Conservation (phyloP, 2,113 vertebrate species). For the Seriola quinqueradiata region DNA sequence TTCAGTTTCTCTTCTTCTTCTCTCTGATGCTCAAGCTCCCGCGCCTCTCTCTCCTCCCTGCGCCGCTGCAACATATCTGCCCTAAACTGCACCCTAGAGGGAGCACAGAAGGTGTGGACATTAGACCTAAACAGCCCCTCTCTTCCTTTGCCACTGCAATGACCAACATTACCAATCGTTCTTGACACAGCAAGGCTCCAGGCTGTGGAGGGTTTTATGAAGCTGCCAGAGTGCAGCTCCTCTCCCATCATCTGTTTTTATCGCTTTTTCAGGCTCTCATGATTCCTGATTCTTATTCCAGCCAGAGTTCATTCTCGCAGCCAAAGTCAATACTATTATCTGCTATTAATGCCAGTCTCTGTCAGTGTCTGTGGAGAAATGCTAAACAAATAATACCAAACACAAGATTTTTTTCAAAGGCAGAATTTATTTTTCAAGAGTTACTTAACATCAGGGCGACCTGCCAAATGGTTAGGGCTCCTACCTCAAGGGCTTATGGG, state of each 20-base stretch:
- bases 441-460: neutral
- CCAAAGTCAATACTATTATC: slow-evolving; percentile 42
- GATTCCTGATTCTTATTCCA: slow-evolving; percentile 23
- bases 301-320: slow-evolving; percentile 29
- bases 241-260: slow-evolving; percentile 57
- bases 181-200: slow-evolving; percentile 57
- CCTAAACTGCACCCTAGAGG: slow-evolving; percentile 88
- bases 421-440: slow-evolving; percentile 6
- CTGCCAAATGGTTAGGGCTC: too few relatives aligned
- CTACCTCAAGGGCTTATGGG: too few relatives aligned
- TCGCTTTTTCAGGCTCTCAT: slow-evolving; percentile 26
- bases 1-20: slow-evolving; percentile 80
- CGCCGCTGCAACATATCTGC: slow-evolving; percentile 79
- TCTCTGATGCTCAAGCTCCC: slow-evolving; percentile 75
- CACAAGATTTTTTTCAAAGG: slow-evolving; percentile 4
- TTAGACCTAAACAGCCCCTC: slow-evolving; percentile 44
- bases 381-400: slow-evolving; percentile 7
- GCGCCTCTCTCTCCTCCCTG: slow-evolving; percentile 79
- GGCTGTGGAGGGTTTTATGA: slow-evolving; percentile 57
- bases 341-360: slow-evolving; percentile 21
- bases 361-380: slow-evolving; percentile 32
- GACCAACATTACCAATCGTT: slow-evolving; percentile 51
- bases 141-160: slow-evolving; percentile 47
- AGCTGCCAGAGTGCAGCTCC: slow-evolving; percentile 46
- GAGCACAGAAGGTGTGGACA: slow-evolving; percentile 44